Evolutionary conservation across 2,797 vertebrate genomes (phyloP), one percentile per base, ranked within the genome.

Genomic region (Nasua narica): DNA sequence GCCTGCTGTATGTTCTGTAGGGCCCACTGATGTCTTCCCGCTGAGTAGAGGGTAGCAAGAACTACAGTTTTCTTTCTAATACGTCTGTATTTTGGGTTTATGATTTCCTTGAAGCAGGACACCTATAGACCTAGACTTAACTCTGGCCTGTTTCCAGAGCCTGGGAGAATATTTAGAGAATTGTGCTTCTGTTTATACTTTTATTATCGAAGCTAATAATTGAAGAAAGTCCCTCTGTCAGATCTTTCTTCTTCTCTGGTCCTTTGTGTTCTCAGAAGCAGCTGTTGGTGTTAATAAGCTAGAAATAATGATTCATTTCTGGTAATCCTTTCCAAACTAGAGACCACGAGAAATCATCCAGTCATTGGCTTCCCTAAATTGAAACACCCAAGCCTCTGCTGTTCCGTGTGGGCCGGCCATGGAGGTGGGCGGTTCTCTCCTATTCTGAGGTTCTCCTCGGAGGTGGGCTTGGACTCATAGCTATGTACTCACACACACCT

Each of bases 371-470:
- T 88, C 46, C 90, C 84, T 77, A 56, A 32, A 25, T n/a, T 58
- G 79, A 23, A 89, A 90, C 69, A 81, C 50, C 70, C 79, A 35
- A 70, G 79, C 69, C 83, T 93, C 89, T 50, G 32, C 86, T 86
- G 90, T 90, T 76, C 48, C 1, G 0, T 14, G 81, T 92, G 72
- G 94, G 95, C 90, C n/a, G 92, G 50, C 65, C 62, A 23, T 8
- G 8, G 60, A 54, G 29, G 93, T 96, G 87, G 96, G 95, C n/a
- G 67, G 91, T 92, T 92, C 74, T 92, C 74, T 96, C 85, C 96
- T 95, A 84, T 97, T 96, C 90, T 32, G 88, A 96, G 96, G 69
- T 27, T 76, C 54, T 94, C 50, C 86, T 90, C 3, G 19, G 88
- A 90, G 78, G 72, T 95, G 88, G 92, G 60, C 21, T 60, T 96